Evolutionary conservation across 2,888 invertebrate species (phyloP).

Genomic region (Plemyria rubiginata): DNA sequence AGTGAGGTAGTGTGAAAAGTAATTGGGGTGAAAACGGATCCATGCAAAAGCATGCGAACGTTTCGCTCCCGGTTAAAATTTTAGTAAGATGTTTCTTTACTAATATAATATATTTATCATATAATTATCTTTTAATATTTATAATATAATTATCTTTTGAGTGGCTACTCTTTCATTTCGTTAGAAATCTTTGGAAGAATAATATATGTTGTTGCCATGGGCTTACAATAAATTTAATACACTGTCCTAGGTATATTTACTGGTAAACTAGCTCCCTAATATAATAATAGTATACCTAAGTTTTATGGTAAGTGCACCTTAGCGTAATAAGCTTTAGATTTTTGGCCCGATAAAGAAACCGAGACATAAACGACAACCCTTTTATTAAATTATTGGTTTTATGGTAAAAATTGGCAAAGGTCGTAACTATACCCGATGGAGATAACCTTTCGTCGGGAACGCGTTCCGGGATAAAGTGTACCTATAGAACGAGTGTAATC

Average conservation of each 20-base stretch:
- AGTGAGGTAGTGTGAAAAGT: slow-evolving; percentile 26
- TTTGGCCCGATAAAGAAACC: slow-evolving; percentile 6
- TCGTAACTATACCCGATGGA: slow-evolving; percentile 32
- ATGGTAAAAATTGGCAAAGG: slow-evolving; percentile 33
- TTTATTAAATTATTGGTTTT: slow-evolving; percentile 39
- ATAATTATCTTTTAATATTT: too few species aligned
- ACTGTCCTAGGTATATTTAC: too few species aligned
- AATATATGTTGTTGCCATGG: not conserved
- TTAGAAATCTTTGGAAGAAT: not conserved
- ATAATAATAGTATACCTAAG: too few species aligned
- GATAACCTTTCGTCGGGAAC: slow-evolving; percentile 49
- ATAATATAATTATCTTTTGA: not conserved
- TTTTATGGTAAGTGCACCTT: not conserved
- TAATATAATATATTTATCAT: too few species aligned
- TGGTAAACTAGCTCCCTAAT: too few species aligned
- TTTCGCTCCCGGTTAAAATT: not conserved
- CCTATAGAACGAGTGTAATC: slow-evolving; percentile 59
- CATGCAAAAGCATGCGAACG: slow-evolving; percentile 10
- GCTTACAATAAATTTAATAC: too few species aligned
- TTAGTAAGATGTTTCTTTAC: not conserved
- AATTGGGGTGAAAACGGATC: slow-evolving; percentile 29
- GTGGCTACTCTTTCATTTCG: not conserved
- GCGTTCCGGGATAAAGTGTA: slow-evolving; percentile 47
- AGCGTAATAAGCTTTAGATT: slow-evolving; percentile 3
- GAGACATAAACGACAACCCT: slow-evolving; percentile 32